Base-by-base conservation (phyloP, 2,113 vertebrate genomes). In the Anolis sagrei region DNA sequence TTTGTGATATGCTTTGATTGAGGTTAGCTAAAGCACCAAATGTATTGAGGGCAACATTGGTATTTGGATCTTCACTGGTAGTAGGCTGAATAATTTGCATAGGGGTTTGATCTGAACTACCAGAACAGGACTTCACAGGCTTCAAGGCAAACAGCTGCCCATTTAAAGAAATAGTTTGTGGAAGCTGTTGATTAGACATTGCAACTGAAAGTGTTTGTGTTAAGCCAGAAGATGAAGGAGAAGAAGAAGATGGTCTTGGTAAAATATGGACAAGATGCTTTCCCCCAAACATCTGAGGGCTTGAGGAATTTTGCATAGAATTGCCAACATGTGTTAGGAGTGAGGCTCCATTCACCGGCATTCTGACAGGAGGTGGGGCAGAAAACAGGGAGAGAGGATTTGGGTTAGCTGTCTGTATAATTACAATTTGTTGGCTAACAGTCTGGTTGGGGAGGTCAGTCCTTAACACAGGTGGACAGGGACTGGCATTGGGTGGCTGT, bases 191-290 rank as follows among this genome's bases (percentile, higher is more conserved):
- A 16, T 82, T 93, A 51, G 96, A 94, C 94, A 96, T 90, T 5
- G 96, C 93, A 62, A 95, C 96, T 2, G 97, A 94, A 86, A 95
- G 95, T 0, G 95, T 95, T 16, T 96, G 96, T 0, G 96, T 87
- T 83, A 95, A 94, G 88, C 91, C 94, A 79, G 96, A 95, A 25
- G 95, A 88, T 8, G 95, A 81, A 81, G 96, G 91, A 88, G 96
- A 95, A 8, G 96, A 92, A 88, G 96, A 95, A 7, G 96, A 94
- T n/a, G 98, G 98, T 34, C 98, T 97, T 75, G 99, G 99, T 87
- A 99, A 96, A 94, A 99, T 99, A 86, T 99, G 98, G 84, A 99
- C 98, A 85, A 99, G 96, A 89, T 99, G 98, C 79, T 99, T 99
- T 78, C 98, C 97, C 49, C 97, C 98, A 2, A 98, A 97, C 66